These are phyloP conservation scores for Phyllotreta striolata DNA, from an alignment of 2,888 invertebrate genomes.

Conservation along the genomic window DNA sequence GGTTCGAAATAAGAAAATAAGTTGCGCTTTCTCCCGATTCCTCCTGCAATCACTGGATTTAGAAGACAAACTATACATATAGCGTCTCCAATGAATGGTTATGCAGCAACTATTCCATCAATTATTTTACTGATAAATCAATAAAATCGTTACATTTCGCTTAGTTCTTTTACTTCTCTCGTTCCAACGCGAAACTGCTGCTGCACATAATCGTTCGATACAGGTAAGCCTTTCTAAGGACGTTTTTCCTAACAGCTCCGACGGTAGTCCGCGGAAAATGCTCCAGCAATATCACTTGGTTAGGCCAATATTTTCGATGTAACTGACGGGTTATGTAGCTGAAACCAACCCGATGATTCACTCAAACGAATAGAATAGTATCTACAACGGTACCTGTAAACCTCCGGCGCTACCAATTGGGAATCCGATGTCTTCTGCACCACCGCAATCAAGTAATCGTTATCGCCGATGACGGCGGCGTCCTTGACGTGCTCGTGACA, in stretches of 20 bases:
- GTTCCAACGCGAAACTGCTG: slow-evolving; percentile 39
- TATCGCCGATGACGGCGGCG: slow-evolving; percentile 47
- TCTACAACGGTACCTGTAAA: slow-evolving; percentile 42
- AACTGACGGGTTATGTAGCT: slow-evolving; percentile 1
- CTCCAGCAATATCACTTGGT: slow-evolving; percentile 49
- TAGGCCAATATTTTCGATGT: slow-evolving; percentile 45
- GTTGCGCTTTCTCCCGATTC: neutral
- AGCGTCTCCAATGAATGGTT: no score
- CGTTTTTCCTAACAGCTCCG: slow-evolving; percentile 50
- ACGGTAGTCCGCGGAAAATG: slow-evolving; percentile 51
- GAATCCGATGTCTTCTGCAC: slow-evolving; percentile 44
- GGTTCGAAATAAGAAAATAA: no score
- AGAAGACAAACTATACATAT: neutral
- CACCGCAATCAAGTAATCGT: slow-evolving; percentile 48
- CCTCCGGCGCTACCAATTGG: slow-evolving; percentile 41
- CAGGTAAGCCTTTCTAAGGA: slow-evolving; percentile 44
- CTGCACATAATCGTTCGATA: slow-evolving; percentile 43
- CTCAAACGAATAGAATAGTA: neutral
- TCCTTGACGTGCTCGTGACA: slow-evolving; percentile 50
- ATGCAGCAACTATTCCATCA: neutral
- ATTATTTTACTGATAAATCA: slow-evolving; percentile 1
- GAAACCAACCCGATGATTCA: neutral
- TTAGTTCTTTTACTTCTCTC: neutral
- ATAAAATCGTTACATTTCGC: neutral
- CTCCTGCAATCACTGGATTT: neutral